Evolutionary conservation across 2,888 invertebrate genomes (phyloP), one percentile per base, ranked within the genome.

Genomic region (Eristalis pertinax): DNA sequence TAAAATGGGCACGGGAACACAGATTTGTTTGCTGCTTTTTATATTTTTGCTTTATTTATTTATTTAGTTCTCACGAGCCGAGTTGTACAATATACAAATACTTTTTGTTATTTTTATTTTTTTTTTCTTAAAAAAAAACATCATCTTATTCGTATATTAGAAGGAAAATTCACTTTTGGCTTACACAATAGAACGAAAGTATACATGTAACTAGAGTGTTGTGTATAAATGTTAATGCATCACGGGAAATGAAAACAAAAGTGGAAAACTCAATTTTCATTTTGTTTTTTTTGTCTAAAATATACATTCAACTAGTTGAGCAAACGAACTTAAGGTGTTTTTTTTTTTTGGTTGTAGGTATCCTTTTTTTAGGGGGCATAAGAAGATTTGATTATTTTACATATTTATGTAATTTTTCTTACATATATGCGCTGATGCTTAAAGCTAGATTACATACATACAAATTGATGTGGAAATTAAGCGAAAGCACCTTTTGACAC

Each of bases 61-160:
- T 72, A 64, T 65, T 83, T 83, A 70, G 78, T 86, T 86, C 86
- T 86, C 86, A 86, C 86, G 86, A 86, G 86, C 86, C 86, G 86
- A 86, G 86, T 86, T 81, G 81, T 75, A 81, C 74, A 81, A 81
- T 75, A 68, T 80, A 81, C 74, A 75, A 81, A 80, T 60, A 69
- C n/a, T 56, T 81, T 74, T 58, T 81, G 62, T 67, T 70, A 70
- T 72, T 50, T 50, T 26, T 26, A 2, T 26, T 26, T 26, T 26
- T 26, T 26, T 26, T 26, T 26, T 26, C 26, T n/a, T n/a, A n/a
- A 26, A 26, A 50, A 50, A 50, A 50, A 43, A 62, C 35, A 70
- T 65, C 64, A 10, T 32, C 64, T 81, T 75, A 74, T 75, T 41
- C 56, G 58, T 72, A 58, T 41, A 69, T 50, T 35, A 67, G 60